These are phyloP conservation scores for Ammodytes dubius DNA, from an alignment of 2,113 vertebrate species.

Conservation along the genomic window DNA sequence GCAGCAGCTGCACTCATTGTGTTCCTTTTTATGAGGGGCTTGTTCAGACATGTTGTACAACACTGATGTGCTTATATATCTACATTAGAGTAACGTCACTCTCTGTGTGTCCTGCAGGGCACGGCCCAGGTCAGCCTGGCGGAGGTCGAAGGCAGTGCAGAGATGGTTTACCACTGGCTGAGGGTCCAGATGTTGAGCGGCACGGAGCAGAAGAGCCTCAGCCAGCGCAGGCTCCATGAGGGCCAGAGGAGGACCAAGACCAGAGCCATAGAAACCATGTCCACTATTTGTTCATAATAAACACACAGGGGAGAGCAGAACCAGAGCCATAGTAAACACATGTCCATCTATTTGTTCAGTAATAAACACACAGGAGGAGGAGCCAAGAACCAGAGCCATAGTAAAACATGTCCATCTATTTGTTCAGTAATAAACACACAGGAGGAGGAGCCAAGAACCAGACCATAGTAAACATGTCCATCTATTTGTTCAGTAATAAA, in stretches of 20 bases:
- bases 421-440: not conserved
- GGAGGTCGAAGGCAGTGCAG: slow-evolving; percentile 85
- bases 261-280: slow-evolving; percentile 64
- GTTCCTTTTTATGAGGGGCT: not conserved
- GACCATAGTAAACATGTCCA: not conserved
- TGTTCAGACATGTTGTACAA: not conserved
- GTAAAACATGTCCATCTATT: slow-evolving; percentile 32
- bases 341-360: too few species aligned
- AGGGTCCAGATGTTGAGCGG: slow-evolving; percentile 88
- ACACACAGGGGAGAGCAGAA: not conserved
- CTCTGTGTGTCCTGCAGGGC: slow-evolving; percentile 83
- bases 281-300: not conserved
- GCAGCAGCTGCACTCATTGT: not conserved
- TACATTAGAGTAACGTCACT: not conserved
- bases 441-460: not conserved
- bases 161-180: slow-evolving; percentile 95
- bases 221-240: slow-evolving; percentile 69
- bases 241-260: slow-evolving; percentile 82
- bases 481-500: not conserved
- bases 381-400: slow-evolving; percentile 78
- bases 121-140: slow-evolving; percentile 90
- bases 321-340: not conserved
- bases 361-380: too few species aligned
- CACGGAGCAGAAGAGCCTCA: slow-evolving; percentile 74
- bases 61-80: not conserved